Conservation (phyloP, 2,888 invertebrate species). For the Cataglyphis altisquamis region DNA sequence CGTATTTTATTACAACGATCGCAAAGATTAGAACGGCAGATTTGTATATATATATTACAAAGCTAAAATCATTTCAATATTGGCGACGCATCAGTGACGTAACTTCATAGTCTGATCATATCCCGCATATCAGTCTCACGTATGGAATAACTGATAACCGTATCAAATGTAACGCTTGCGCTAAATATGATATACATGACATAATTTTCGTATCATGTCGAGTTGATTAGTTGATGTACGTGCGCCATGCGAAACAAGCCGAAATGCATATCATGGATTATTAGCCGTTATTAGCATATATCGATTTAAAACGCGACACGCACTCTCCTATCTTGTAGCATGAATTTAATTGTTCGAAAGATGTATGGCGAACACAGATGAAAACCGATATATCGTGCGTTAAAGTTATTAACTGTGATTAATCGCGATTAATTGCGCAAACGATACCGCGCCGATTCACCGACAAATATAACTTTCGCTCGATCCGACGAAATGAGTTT, state of each 20-base stretch:
- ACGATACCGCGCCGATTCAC: conserved; percentile 4
- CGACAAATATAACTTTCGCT: conserved; percentile 8
- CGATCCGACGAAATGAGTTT: conserved; percentile 6
- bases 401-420: conserved; percentile 36
- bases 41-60: conserved; percentile 1
- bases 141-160: conserved; percentile 69
- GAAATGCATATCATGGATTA: conserved; percentile 49
- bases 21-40: background rate
- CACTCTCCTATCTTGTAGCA: conserved; percentile 13
- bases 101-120: conserved; percentile 52
- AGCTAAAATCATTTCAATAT: conserved; percentile 33
- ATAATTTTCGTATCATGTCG: conserved; percentile 69
- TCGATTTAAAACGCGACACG: conserved; percentile 64
- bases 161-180: conserved; percentile 62
- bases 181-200: conserved; percentile 67
- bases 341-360: conserved; percentile 48
- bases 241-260: conserved; percentile 45
- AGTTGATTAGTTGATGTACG: conserved; percentile 64
- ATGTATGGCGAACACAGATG: conserved; percentile 12
- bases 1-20: background rate
- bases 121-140: conserved; percentile 49
- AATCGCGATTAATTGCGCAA: conserved; percentile 43
- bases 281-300: conserved; percentile 54
- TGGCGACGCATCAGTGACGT: conserved; percentile 37
- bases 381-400: conserved; percentile 39